Conservation (phyloP, 2,888 invertebrate genomes). For the Acheta domesticus region DNA sequence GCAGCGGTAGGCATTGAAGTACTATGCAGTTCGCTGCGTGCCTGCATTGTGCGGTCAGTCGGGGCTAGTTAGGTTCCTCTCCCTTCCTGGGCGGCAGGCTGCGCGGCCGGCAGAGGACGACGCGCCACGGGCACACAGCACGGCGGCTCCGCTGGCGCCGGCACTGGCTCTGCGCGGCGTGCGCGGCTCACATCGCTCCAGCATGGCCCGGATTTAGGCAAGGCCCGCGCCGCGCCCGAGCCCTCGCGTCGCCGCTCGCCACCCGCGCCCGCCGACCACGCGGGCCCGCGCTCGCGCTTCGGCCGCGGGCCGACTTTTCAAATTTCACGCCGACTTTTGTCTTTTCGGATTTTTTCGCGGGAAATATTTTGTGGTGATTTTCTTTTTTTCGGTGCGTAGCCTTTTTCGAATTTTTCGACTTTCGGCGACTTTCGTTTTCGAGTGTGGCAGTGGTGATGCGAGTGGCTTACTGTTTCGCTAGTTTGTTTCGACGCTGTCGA, state of each 20-base stretch:
- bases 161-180: not conserved
- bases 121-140: not conserved
- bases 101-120: not conserved
- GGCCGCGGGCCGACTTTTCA: not conserved
- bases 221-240: not conserved
- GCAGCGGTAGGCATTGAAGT: conserved; percentile 20
- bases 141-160: not conserved
- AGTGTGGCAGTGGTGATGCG: conserved; percentile 7
- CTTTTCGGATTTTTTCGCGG: not conserved
- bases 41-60: conserved; percentile 22
- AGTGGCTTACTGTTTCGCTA: not conserved
- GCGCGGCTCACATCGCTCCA: not conserved
- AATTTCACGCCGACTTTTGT: not conserved
- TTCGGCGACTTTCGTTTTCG: not conserved
- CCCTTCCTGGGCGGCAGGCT: conserved; percentile 20
- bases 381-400: not conserved
- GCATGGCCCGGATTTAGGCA: conserved; percentile 18
- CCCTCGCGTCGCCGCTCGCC: conserved; percentile 18
- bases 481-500: not conserved
- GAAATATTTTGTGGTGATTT: not conserved
- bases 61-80: conserved; percentile 21
- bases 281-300: not conserved
- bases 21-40: conserved; percentile 23
- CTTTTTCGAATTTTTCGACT: too few species aligned
- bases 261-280: not conserved